Base-by-base conservation (phyloP, 2,888 invertebrate genomes). In the Clusia tigrina region DNA sequence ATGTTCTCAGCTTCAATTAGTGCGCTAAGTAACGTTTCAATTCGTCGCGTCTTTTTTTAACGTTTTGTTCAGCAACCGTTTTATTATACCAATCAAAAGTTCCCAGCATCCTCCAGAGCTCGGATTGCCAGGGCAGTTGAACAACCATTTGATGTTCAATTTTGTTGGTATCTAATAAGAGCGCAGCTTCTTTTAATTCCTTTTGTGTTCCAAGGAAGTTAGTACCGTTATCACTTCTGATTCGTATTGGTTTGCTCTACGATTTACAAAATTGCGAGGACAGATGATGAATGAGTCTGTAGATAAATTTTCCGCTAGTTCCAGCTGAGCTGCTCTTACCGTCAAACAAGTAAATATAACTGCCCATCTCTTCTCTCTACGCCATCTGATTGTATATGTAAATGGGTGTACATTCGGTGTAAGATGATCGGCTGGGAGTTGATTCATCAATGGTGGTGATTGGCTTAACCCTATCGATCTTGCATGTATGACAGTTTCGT, bases 101-200 rank as follows among this genome's bases (percentile, higher is more conserved):
- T 64, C 60, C 55, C 59, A 63, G 18, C 60, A 51, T 9, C 71
- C 72, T 1, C 69, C 72, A 58, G 70, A 67, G 20, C 51, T 57
- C 1, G 67, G 67, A 38, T 65, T 58, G 5, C 37, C 24, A 22
- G 64, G 60, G 18, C 63, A 53, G 37, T 64, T 64, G 37, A 66
- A 66, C 15, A 24, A 10, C 65, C 60, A 63, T 23, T 63, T 53
- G 6, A 67, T 62, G 9, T 37, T 32, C 6, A 17, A 10, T 2
- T 22, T 20, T 6, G 37, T 64, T 37, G 6, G 53, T 12, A 32
- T 63, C 54, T 9, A 62, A 62, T 10, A 63, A 12, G 1, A 18
- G 22, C 1, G 58, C 17, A 2, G 25, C 18, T 1, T 25, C 32
- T 2, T 60, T 58, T 5, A 67, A 9, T 10, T 68, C 59, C 10